Evolutionary conservation across 2,113 vertebrate species (phyloP).

Genomic region (Rhadina sibilatrix): DNA sequence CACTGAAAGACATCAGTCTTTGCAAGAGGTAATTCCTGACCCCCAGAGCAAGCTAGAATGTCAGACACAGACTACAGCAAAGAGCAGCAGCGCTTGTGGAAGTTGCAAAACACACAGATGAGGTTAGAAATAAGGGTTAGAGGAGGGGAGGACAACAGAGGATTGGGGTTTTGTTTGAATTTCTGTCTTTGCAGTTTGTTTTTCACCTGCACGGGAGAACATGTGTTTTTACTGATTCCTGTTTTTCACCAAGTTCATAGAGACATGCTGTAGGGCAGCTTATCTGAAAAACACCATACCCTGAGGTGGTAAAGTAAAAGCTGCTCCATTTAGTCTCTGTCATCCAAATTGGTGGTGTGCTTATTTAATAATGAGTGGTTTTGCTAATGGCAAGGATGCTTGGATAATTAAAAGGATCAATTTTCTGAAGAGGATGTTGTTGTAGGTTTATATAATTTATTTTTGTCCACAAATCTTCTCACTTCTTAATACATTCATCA

Average conservation of each 20-base stretch:
- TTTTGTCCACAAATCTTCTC: background rate
- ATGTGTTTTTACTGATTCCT: background rate
- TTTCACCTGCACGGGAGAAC: background rate
- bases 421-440: background rate
- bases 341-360: background rate
- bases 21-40: background rate
- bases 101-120: background rate
- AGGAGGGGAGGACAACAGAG: background rate
- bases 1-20: background rate
- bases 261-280: background rate
- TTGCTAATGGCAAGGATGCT: background rate
- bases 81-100: background rate
- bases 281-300: background rate
- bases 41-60: background rate
- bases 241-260: background rate
- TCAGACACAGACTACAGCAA: background rate
- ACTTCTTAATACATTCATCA: background rate
- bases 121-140: background rate
- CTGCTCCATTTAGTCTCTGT: background rate
- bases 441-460: background rate
- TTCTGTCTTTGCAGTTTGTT: background rate
- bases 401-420: background rate
- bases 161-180: background rate
- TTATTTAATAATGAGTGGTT: background rate
- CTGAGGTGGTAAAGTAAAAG: background rate